Conservation (phyloP, 2,797 vertebrate genomes). For the Pseudochirops corinnae region DNA sequence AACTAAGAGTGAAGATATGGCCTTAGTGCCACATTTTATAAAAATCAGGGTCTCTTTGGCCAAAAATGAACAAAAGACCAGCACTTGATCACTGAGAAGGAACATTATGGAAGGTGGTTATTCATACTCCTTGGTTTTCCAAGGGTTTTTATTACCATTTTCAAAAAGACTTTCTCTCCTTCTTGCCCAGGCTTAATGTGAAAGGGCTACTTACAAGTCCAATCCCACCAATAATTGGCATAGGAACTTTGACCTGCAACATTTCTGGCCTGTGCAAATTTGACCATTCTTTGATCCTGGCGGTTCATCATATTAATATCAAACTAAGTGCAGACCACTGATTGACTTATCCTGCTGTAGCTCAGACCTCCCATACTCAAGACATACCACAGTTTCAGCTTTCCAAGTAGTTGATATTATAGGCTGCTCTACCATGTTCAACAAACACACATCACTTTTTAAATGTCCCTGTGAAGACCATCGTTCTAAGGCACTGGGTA, state of each 20-base stretch:
- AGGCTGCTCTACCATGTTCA: background rate
- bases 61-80: background rate
- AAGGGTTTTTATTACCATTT: background rate
- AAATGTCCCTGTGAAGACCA: background rate
- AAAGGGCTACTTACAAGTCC: background rate
- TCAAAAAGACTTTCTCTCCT: background rate
- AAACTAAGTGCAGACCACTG: background rate
- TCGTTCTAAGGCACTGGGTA: background rate
- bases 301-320: background rate
- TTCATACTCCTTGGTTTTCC: slow-evolving; percentile 34
- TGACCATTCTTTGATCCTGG: background rate
- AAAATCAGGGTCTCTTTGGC: background rate
- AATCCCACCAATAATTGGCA: background rate
- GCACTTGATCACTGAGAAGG: slow-evolving; percentile 4
- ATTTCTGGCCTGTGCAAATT: background rate
- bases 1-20: background rate
- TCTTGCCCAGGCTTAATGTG: background rate
- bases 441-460: background rate
- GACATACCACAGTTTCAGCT: background rate
- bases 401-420: background rate
- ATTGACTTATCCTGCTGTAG: background rate
- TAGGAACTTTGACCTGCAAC: background rate
- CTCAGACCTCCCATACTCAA: background rate
- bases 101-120: slow-evolving; percentile 12
- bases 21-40: background rate